Base-by-base conservation (phyloP, 2,113 vertebrate species). In the Seriola dumerili region DNA sequence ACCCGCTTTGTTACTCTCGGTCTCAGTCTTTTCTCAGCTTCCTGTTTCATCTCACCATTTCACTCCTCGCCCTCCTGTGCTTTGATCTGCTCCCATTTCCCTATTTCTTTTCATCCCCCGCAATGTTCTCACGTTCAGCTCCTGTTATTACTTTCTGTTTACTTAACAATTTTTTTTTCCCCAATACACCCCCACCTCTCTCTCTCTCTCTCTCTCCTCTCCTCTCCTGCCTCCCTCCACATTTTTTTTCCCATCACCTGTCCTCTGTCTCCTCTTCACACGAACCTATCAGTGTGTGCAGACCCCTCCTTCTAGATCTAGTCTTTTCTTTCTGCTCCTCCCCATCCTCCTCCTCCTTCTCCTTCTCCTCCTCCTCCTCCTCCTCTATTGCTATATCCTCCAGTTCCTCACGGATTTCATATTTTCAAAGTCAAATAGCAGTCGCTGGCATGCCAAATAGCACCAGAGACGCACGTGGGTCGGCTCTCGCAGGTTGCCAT, bases 61-160 rank as follows among this genome's bases (percentile, higher is more conserved):
- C 76, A 44, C 84, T 88, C 63, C 71, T 84, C 61, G 12, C 72
- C 82, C 88, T 65, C 6, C 77, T 71, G 8, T 12, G 44, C 88
- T 95, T 90, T 91, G 86, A 94, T 93, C 86, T 73, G 48, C 69
- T 84, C 78, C 78, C 52, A 16, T 83, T 94, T 93, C 93, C 94
- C 89, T 1, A 19, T 79, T 77, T 68, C 71, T 83, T 88, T 87
- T 89, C 84, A 84, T 86, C 79, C 64, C 21, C 65, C 74, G 66
- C 78, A 17, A 58, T 54, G 42, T 55, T 89, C 54, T 66, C 52
- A 81, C 71, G 16, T 79, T 88, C 89, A 55, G 38, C 78, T 81
- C 70, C 87, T 80, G 77, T 88, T 92, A 91, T 92, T 90, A 84
- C 85, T 87, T 88, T 79, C 66, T 91, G 84, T 93, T 94, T 93